phyloP scores from a whole-genome alignment of 2,113 vertebrate genomes.

The Hypomesus transpacificus region DNA sequence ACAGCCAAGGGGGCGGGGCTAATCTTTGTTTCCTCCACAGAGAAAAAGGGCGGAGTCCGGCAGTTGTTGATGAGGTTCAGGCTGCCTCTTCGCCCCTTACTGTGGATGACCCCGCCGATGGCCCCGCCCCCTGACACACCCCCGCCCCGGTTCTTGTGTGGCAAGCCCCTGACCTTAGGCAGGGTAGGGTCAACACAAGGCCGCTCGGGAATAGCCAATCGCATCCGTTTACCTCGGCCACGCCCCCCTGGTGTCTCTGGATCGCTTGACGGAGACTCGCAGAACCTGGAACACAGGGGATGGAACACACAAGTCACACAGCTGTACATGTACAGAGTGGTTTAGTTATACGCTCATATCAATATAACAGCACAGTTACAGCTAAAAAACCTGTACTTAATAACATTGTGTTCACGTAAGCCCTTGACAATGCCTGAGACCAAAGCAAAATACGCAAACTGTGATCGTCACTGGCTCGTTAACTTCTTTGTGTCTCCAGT shows the following conservation, averaged over 20 bases:
- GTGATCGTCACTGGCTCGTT: background rate
- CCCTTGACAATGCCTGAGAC: background rate
- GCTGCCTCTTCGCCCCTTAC: conserved; percentile 88
- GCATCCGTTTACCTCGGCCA: conserved; percentile 89
- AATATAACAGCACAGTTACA: conserved; percentile 10
- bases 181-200: conserved; percentile 77
- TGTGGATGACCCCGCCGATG: conserved; percentile 60
- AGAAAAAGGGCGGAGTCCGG: conserved; percentile 85
- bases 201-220: conserved; percentile 75
- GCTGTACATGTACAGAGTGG: too few relatives aligned
- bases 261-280: conserved; percentile 94
- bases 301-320: conserved; percentile 2
- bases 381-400: background rate
- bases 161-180: conserved; percentile 84
- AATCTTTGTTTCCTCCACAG: conserved; percentile 88
- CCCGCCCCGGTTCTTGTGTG: conserved; percentile 86
- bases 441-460: background rate
- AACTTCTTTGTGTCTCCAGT: background rate
- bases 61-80: conserved; percentile 86
- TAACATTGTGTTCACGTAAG: too few relatives aligned
- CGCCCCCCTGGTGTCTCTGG: conserved; percentile 89
- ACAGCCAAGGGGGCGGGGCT: conserved; percentile 64
- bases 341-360: too few relatives aligned
- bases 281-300: conserved; percentile 78
- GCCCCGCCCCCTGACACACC: conserved; percentile 71